Evolutionary conservation across 1,140 invertebrate species (phyloP).

Genomic region (Anthonomus grandis): DNA sequence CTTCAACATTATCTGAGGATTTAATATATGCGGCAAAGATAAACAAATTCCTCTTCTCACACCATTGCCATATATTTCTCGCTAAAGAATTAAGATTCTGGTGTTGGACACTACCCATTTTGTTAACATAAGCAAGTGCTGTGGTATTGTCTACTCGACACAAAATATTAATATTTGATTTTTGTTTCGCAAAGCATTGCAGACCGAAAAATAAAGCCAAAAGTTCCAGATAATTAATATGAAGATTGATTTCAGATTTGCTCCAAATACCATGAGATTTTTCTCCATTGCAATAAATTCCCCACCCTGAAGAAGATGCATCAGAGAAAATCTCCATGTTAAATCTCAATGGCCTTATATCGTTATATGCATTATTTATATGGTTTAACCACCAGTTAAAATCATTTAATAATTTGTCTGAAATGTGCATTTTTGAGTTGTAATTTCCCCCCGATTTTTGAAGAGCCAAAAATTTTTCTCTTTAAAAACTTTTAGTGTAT

Average conservation of each 20-base stretch:
- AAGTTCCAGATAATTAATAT: no score
- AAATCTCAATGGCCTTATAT: constrained; percentile 10
- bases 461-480: constrained; percentile 25
- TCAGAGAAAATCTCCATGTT: constrained; percentile 37
- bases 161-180: constrained; percentile 15
- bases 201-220: constrained; percentile 33
- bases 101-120: constrained; percentile 28
- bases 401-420: constrained; percentile 5
- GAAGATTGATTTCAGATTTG: constrained; percentile 34
- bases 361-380: not conserved
- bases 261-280: constrained; percentile 33
- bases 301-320: constrained; percentile 38
- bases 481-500: constrained; percentile 33
- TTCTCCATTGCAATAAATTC: constrained; percentile 26
- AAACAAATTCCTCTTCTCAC: constrained; percentile 33
- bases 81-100: not conserved
- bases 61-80: constrained; percentile 36
- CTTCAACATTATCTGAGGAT: constrained; percentile 30
- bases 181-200: constrained; percentile 33
- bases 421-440: not conserved
- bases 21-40: constrained; percentile 33
- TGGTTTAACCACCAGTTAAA: constrained; percentile 36
- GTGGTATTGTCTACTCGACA: constrained; percentile 34
- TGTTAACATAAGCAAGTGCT: constrained; percentile 49
- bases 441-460: constrained; percentile 2